phyloP scores from a whole-genome alignment of 2,797 vertebrate genomes.

The Leptatherina wallacei region DNA sequence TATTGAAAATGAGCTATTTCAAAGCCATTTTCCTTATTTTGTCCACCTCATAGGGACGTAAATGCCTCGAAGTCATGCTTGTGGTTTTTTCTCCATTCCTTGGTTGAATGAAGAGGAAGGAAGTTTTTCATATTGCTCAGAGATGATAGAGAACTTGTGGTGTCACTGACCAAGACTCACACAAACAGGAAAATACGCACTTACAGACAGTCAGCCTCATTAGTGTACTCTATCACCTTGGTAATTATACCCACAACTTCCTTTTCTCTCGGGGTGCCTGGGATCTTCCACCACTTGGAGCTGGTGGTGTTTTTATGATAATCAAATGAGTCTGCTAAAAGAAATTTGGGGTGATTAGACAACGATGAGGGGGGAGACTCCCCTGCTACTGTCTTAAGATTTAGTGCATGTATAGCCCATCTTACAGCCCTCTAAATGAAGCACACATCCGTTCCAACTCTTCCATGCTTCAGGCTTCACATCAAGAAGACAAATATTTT shows the following conservation, averaged over 20 bases:
- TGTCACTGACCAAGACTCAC: constrained; percentile 32
- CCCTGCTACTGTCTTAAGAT: constrained; percentile 6
- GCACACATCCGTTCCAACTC: constrained; percentile 16
- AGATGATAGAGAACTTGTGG: constrained; percentile 43
- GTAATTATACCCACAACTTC: constrained; percentile 60
- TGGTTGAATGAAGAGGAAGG: constrained; percentile 35
- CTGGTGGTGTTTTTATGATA: constrained; percentile 32
- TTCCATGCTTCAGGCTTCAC: constrained; percentile 14
- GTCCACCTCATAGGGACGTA: background rate
- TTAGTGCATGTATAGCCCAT: background rate
- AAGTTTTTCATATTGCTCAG: constrained; percentile 41
- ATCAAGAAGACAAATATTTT: constrained; percentile 33
- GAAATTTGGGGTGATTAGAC: constrained; percentile 27
- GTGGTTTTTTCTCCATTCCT: constrained; percentile 44
- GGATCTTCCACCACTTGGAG: constrained; percentile 38
- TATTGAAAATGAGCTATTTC: background rate
- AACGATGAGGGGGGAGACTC: constrained; percentile 8
- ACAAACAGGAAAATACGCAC: constrained; percentile 20
- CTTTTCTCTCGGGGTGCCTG: constrained; percentile 53
- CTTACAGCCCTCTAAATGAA: constrained; percentile 3
- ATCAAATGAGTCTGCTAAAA: constrained; percentile 41
- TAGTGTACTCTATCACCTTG: constrained; percentile 39
- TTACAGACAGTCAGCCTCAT: constrained; percentile 59
- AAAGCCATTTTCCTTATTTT: constrained; percentile 21
- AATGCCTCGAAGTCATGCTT: constrained; percentile 18